Base-by-base conservation (phyloP, 2,797 vertebrate species). In the Phataginus tricuspis region DNA sequence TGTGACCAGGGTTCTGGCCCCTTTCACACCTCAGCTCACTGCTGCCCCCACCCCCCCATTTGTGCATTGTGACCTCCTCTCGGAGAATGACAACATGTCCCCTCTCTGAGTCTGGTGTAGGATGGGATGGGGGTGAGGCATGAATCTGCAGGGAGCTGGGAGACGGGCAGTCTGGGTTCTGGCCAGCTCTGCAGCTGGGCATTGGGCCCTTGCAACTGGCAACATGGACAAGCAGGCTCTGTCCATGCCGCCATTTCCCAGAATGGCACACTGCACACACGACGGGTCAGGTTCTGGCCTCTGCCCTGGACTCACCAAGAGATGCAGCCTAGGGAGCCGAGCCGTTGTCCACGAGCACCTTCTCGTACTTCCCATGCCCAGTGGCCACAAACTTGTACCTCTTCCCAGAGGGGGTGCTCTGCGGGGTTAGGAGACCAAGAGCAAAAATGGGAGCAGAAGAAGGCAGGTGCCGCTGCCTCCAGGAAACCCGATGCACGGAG, bases 351-450 rank as follows among this genome's bases (percentile, higher is more conserved):
- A 98, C 92, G 2, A 98, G 95, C 89, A 99, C 99, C 98, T 99
- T 99, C 98, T 99, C 99, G 13, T 99, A 99, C 97, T 99, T 99
- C 27, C 99, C 99, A 0, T 99, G 99, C 86, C 99, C 99, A 0
- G 99, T 99, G 91, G 99, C 98, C 96, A 99, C 98, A 95, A 99
- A 99, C 95, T 99, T 99, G 96, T 99, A 99, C 97, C 98, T 99
- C 98, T 99, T 99, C 91, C 98, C 98, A 86, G 98, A 98, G 1
- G 98, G 86, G 66, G 98, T 87, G 14, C 98, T 97, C 99, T 99
- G 96, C 94, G 96, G 69, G 84, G 75, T 53, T 31, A 97, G 51
- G 37, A 77, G 83, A 23, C 57, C 18, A 4, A n/a, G 59, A 5
- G 45, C 37, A 2, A 57, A 69, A 59, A 53, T 71, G 79, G 91